phyloP scores from a whole-genome alignment of 2,888 invertebrate species.

The Poecilobothrus nobilitatus region DNA sequence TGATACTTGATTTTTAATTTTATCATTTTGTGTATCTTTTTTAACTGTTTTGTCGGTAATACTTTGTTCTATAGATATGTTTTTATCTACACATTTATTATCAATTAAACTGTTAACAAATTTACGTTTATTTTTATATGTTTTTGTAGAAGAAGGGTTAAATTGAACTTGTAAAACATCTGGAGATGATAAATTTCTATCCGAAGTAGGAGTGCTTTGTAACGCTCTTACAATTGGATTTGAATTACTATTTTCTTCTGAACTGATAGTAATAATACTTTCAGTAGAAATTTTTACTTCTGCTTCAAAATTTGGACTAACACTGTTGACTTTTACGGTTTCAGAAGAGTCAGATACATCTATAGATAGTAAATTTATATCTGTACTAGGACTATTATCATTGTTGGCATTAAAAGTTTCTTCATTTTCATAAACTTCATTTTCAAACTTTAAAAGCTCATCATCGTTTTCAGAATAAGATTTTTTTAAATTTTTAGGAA shows the following conservation, averaged over 20 bases:
- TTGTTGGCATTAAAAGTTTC: background rate
- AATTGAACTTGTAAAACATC: conserved; percentile 17
- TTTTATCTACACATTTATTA: background rate
- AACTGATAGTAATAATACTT: conserved; percentile 7
- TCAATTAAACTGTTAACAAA: background rate
- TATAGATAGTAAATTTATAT: too few relatives aligned
- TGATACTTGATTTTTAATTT: background rate
- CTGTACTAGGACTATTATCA: background rate
- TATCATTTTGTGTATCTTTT: background rate
- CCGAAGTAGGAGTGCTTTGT: background rate
- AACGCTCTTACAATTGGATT: background rate
- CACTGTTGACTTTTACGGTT: too few relatives aligned
- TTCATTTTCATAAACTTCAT: background rate
- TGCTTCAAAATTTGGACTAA: background rate
- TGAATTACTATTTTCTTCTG: conserved; percentile 7
- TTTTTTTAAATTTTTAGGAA: background rate
- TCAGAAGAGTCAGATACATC: too few relatives aligned
- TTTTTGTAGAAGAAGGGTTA: conserved; percentile 17
- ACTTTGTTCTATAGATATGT: background rate
- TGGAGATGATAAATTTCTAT: conserved; percentile 16
- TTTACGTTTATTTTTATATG: conserved; percentile 20
- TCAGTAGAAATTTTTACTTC: background rate
- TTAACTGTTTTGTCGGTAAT: background rate
- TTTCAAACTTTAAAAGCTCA: background rate
- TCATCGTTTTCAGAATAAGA: background rate